These are phyloP conservation scores for Pelobates cultripes DNA, from an alignment of 2,797 vertebrate genomes.

Conservation along the genomic window DNA sequence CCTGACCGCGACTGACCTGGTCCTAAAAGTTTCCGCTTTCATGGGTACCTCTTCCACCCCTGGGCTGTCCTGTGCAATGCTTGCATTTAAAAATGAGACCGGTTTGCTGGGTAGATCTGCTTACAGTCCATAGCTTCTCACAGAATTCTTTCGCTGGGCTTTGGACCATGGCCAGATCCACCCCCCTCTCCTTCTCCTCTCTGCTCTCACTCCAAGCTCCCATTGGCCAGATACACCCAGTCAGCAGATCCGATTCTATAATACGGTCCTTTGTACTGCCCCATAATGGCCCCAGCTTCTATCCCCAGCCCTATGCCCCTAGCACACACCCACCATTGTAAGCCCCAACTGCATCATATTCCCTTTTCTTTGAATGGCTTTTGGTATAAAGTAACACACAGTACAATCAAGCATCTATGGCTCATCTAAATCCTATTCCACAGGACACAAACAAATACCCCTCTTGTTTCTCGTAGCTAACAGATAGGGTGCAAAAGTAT, in stretches of 20 bases:
- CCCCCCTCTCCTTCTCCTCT: background rate
- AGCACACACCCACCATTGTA: constrained; percentile 47
- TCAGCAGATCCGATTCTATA: constrained; percentile 44
- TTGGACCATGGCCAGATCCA: constrained; percentile 27
- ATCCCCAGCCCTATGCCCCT: constrained; percentile 15
- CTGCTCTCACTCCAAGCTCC: background rate
- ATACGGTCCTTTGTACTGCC: constrained; percentile 38
- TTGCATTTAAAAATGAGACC: background rate
- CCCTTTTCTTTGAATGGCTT: background rate
- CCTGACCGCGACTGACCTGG: constrained; percentile 30
- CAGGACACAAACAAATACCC: too few relatives aligned
- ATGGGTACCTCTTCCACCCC: constrained; percentile 22
- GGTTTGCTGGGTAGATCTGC: background rate
- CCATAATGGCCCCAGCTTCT: constrained; percentile 12
- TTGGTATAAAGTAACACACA: background rate
- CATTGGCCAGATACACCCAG: constrained; percentile 24
- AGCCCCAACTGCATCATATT: background rate
- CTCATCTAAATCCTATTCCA: too few relatives aligned
- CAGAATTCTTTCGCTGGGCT: constrained; percentile 40
- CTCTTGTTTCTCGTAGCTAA: too few relatives aligned
- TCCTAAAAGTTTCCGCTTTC: constrained; percentile 4
- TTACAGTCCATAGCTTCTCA: constrained; percentile 5
- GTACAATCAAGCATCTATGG: background rate
- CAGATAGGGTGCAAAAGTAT: too few relatives aligned
- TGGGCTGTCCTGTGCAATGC: background rate